These are phyloP conservation scores for Chydorus sphaericus DNA, from an alignment of 2,888 invertebrate species.

Conservation along the genomic window DNA sequence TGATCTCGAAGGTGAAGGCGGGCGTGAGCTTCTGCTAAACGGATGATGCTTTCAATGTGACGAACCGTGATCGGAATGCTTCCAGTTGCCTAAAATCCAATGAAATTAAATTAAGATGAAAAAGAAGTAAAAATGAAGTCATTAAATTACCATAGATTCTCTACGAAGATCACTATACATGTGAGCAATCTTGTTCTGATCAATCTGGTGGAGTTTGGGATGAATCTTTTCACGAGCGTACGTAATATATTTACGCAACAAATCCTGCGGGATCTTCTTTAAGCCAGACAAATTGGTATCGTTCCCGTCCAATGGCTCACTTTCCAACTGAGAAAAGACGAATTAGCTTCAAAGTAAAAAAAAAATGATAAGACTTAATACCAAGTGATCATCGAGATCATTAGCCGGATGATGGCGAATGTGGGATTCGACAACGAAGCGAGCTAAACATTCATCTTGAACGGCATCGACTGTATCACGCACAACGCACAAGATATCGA, in stretches of 20 bases:
- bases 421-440: constrained; percentile 83
- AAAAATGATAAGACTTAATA: not conserved
- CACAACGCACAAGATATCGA: constrained; percentile 94
- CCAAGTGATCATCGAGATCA: constrained; percentile 19
- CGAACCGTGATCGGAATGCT: constrained; percentile 96
- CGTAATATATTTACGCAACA: constrained; percentile 90
- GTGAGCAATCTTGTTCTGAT: constrained; percentile 92
- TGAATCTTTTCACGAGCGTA: constrained; percentile 86
- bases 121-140: not conserved
- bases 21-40: constrained; percentile 95
- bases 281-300: constrained; percentile 27
- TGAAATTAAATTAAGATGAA: not conserved
- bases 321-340: not conserved
- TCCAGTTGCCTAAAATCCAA: constrained; percentile 56
- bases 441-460: constrained; percentile 76
- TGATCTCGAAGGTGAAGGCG: constrained; percentile 84
- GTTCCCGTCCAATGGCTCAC: not conserved
- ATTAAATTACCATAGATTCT: constrained; percentile 58
- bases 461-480: constrained; percentile 90
- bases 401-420: constrained; percentile 79
- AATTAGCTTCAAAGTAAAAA: not conserved
- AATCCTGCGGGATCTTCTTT: constrained; percentile 72
- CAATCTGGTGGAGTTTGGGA: constrained; percentile 82
- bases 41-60: constrained; percentile 94
- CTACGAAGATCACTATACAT: constrained; percentile 91